These are phyloP conservation scores for Drosophila triauraria DNA, from an alignment of 1,140 invertebrate species.

Conservation along the genomic window DNA sequence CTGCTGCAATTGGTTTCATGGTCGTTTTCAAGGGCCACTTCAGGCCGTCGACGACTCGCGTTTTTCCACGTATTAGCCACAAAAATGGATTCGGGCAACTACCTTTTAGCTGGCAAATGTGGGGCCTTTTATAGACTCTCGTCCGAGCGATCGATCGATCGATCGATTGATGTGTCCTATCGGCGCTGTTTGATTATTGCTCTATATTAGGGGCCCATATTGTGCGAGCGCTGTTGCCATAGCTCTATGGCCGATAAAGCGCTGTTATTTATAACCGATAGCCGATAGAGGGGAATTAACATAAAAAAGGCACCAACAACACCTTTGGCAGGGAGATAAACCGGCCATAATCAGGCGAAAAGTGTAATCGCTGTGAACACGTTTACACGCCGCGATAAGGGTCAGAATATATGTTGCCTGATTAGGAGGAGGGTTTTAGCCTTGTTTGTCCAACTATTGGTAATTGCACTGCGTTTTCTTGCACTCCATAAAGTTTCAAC, in stretches of 20 bases:
- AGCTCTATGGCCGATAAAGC: conserved; percentile 49
- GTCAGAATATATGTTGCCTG: conserved; percentile 29
- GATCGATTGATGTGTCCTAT: conserved; percentile 46
- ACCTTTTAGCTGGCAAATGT: conserved; percentile 20
- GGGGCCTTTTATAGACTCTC: conserved; percentile 37
- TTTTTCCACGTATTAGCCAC: conserved; percentile 33
- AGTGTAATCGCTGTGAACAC: conserved; percentile 30
- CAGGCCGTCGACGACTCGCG: conserved; percentile 5
- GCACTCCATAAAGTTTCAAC: conserved; percentile 1
- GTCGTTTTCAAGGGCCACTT: conserved; percentile 34
- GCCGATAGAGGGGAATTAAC: conserved; percentile 50
- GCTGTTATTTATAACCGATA: conserved; percentile 50
- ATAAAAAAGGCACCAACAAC: conserved; percentile 44
- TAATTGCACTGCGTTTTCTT: conserved; percentile 1
- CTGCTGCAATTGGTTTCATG: conserved; percentile 37
- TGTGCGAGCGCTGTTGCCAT: conserved; percentile 40
- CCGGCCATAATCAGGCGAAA: conserved; percentile 40
- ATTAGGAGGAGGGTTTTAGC: conserved; percentile 17
- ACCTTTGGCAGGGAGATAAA: conserved; percentile 37
- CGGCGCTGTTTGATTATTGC: conserved; percentile 37
- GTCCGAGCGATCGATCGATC: not conserved
- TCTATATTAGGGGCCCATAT: conserved; percentile 48
- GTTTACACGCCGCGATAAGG: conserved; percentile 39
- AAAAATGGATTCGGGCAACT: conserved; percentile 49
- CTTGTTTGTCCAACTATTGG: not conserved